phyloP scores from a whole-genome alignment of 2,797 vertebrate species.

The Melanotaenia trifasciata region DNA sequence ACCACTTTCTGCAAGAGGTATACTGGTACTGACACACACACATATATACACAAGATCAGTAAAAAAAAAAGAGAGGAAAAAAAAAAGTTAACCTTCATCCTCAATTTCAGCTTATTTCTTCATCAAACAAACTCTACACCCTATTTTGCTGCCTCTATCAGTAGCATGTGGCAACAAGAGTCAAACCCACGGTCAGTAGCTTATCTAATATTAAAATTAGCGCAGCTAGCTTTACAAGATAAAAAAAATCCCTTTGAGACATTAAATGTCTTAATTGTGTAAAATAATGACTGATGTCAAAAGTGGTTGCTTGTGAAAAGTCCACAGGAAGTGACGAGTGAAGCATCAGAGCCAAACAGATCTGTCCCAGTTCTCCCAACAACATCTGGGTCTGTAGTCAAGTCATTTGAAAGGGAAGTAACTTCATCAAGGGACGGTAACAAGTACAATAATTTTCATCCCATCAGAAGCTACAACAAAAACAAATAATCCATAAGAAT shows the following conservation, averaged over 20 bases:
- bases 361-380: background rate
- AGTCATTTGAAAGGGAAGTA: background rate
- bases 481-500: too few species aligned
- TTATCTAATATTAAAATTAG: background rate
- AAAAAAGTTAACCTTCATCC: background rate
- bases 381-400: background rate
- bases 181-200: constrained; percentile 3
- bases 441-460: background rate
- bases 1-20: constrained; percentile 2
- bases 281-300: constrained; percentile 2
- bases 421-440: background rate
- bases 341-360: constrained; percentile 12
- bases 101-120: background rate
- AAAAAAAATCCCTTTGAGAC: constrained; percentile 9
- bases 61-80: too few species aligned
- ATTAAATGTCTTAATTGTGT: background rate
- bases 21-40: constrained; percentile 14
- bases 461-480: background rate
- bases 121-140: background rate
- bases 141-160: background rate
- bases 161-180: constrained; percentile 2
- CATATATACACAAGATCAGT: background rate
- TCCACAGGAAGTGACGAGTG: background rate
- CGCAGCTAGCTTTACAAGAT: constrained; percentile 1
- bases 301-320: background rate